These are phyloP conservation scores for Gila orcuttii DNA, from an alignment of 2,113 vertebrate genomes.

Conservation along the genomic window DNA sequence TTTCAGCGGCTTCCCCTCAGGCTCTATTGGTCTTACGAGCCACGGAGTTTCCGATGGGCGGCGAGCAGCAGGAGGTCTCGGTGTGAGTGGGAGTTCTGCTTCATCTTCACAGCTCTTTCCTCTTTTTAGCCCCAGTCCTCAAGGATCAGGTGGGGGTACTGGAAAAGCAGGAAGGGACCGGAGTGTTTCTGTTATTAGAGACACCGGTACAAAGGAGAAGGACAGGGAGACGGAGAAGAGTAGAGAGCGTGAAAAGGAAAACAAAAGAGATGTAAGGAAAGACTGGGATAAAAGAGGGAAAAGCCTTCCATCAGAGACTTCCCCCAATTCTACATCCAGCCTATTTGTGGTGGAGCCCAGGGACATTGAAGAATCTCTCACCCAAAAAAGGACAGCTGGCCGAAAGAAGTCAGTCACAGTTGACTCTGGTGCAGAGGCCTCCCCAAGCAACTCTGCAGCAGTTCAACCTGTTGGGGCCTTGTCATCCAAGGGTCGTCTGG, in stretches of 20 bases:
- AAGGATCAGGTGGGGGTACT: slow-evolving; percentile 69
- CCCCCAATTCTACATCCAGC: slow-evolving; percentile 66
- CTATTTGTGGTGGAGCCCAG: slow-evolving; percentile 70
- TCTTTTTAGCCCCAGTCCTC: slow-evolving; percentile 74
- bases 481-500: slow-evolving; percentile 83
- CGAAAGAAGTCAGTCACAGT: slow-evolving; percentile 81
- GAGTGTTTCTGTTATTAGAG: slow-evolving; percentile 74
- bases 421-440: slow-evolving; percentile 72
- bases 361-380: slow-evolving; percentile 68
- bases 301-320: slow-evolving; percentile 64
- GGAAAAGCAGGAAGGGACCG: slow-evolving; percentile 77
- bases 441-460: slow-evolving; percentile 68
- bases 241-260: slow-evolving; percentile 87
- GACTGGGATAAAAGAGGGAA: slow-evolving; percentile 75
- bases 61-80: slow-evolving; percentile 77
- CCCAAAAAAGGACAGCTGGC: slow-evolving; percentile 75
- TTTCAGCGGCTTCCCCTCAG: slow-evolving; percentile 74
- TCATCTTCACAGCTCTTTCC: slow-evolving; percentile 81
- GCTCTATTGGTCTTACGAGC: slow-evolving; percentile 63
- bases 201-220: slow-evolving; percentile 79
- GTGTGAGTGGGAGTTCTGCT: slow-evolving; percentile 62
- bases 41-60: slow-evolving; percentile 71
- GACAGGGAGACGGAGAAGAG: slow-evolving; percentile 85
- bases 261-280: slow-evolving; percentile 91
- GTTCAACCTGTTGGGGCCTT: slow-evolving; percentile 70